A percentile compares a stretch with the other conserved stretches of the same genome.
These are phyloP conservation scores for Antheraea yamamai DNA, from an alignment of 2,888 invertebrate genomes.

Conservation along the genomic window DNA sequence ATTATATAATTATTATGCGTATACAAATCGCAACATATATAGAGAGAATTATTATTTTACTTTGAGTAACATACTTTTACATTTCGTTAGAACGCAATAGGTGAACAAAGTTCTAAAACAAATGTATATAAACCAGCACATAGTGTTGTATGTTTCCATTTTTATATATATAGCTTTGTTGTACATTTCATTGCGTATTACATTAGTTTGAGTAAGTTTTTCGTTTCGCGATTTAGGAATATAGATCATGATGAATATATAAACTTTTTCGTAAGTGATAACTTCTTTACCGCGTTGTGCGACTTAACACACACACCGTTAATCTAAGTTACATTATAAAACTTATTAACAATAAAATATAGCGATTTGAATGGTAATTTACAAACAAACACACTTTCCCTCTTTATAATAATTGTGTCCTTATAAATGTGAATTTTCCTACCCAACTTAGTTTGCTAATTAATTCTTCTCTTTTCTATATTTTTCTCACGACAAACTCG, in stretches of 20 bases:
- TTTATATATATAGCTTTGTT: slow-evolving; percentile 44
- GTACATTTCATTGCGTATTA: slow-evolving; percentile 54
- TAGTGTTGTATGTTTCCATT: slow-evolving; percentile 61
- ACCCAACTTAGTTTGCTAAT: too few relatives aligned
- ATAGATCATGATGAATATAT: slow-evolving; percentile 18
- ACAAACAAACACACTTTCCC: too few relatives aligned
- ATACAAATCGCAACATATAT: slow-evolving; percentile 16
- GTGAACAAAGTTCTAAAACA: slow-evolving; percentile 70
- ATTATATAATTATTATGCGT: neutral
- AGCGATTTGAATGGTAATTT: too few relatives aligned
- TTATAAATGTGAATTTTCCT: too few relatives aligned
- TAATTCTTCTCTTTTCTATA: too few relatives aligned
- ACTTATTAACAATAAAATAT: too few relatives aligned
- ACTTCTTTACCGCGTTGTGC: too few relatives aligned
- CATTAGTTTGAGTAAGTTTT: slow-evolving; percentile 33
- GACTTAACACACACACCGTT: too few relatives aligned
- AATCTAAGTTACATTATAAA: too few relatives aligned
- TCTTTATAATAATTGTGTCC: too few relatives aligned
- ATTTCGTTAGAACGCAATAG: slow-evolving; percentile 32
- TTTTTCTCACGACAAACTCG: too few relatives aligned
- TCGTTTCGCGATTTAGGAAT: slow-evolving; percentile 5
- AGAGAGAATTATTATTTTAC: slow-evolving; percentile 28
- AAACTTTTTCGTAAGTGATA: too few relatives aligned
- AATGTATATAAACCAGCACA: slow-evolving; percentile 62
- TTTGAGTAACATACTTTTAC: slow-evolving; percentile 31